These are phyloP conservation scores for Poeciliopsis gracilis DNA, from an alignment of 2,797 vertebrate genomes.

Conservation along the genomic window DNA sequence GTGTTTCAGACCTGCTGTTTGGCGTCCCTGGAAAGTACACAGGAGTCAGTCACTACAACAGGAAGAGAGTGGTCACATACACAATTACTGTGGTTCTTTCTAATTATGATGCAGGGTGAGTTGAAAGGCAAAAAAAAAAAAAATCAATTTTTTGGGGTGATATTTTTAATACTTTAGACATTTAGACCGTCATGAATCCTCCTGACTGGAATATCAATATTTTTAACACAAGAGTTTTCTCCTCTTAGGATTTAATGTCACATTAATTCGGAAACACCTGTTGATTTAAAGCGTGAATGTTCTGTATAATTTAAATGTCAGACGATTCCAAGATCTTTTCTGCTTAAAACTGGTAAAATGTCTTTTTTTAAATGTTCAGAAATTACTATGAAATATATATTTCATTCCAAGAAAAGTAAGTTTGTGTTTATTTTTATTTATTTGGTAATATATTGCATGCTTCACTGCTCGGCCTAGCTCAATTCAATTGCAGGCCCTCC, in stretches of 20 bases:
- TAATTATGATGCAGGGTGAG: constrained; percentile 90
- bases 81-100: constrained; percentile 90
- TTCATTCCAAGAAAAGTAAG: neutral
- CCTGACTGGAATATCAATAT: neutral
- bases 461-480: neutral
- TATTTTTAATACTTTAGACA: neutral
- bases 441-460: neutral
- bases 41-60: constrained; percentile 88
- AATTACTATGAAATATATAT: neutral
- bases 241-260: neutral
- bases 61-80: constrained; percentile 89
- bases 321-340: neutral
- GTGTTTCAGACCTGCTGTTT: constrained; percentile 88
- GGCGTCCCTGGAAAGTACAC: constrained; percentile 92
- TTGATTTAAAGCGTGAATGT: neutral
- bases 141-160: neutral
- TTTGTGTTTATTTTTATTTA: neutral
- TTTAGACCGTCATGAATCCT: neutral
- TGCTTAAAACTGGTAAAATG: neutral
- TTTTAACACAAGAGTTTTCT: neutral
- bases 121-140: constrained; percentile 1
- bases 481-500: neutral
- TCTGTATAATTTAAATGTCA: neutral
- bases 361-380: neutral
- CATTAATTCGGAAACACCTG: neutral